Percentiles rank a stretch among this genome's conserved stretches.
Evolutionary conservation across 2,888 invertebrate genomes (phyloP).

Genomic region (Petrolisthes cinctipes): DNA sequence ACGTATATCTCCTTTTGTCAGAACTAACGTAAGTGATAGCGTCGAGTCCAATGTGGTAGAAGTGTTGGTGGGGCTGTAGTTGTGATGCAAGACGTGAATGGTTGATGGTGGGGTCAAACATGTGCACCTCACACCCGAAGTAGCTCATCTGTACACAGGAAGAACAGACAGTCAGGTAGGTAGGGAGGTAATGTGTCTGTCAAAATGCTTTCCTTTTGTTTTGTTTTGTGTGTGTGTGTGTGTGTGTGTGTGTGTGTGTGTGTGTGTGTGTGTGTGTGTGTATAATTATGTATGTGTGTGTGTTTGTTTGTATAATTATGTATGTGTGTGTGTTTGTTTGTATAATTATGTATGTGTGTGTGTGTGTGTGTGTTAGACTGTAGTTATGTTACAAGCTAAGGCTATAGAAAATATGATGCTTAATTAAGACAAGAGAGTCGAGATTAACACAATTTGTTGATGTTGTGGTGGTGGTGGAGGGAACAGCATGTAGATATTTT

Average conservation of each 20-base stretch:
- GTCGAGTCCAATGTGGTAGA: constrained; percentile 35
- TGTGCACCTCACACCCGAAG: constrained; percentile 50
- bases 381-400: background rate
- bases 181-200: background rate
- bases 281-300: too few relatives aligned
- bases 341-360: too few relatives aligned
- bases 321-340: too few relatives aligned
- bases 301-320: too few relatives aligned
- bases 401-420: too few relatives aligned
- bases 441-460: too few relatives aligned
- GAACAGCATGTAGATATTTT: too few relatives aligned
- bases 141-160: constrained; percentile 18
- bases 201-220: background rate
- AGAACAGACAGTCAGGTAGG: background rate
- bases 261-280: background rate
- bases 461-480: too few relatives aligned
- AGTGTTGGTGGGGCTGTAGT: constrained; percentile 9
- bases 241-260: background rate
- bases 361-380: too few relatives aligned
- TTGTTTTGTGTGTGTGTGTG: background rate
- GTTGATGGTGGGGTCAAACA: constrained; percentile 55
- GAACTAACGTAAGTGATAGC: background rate
- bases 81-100: background rate
- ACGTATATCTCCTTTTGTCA: background rate
- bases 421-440: too few relatives aligned